phyloP scores from a whole-genome alignment of 2,113 vertebrate genomes.

The Gymnocephalus cernua region DNA sequence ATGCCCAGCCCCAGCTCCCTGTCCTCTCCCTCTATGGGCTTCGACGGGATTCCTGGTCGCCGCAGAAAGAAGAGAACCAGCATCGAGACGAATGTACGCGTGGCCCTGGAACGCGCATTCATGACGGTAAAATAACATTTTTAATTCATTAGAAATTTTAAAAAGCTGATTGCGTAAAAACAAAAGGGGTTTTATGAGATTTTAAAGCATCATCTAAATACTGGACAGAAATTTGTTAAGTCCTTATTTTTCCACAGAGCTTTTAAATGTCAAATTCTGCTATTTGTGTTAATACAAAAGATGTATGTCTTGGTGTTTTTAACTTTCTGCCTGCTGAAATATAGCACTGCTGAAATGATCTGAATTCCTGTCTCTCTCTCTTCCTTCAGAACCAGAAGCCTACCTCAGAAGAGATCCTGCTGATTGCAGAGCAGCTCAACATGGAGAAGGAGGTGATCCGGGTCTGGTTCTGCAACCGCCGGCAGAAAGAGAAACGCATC shows the following conservation, averaged over 20 bases:
- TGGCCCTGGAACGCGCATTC: constrained; percentile 93
- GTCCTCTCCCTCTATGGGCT: constrained; percentile 89
- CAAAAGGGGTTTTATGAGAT: neutral
- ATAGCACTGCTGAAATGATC: neutral
- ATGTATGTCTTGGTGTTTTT: neutral
- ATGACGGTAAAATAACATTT: constrained; percentile 83
- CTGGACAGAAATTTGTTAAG: neutral
- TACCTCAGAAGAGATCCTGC: constrained; percentile 94
- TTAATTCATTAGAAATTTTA: neutral
- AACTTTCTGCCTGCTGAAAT: neutral
- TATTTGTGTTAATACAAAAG: neutral
- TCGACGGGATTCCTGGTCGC: constrained; percentile 90
- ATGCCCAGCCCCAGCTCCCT: constrained; percentile 92
- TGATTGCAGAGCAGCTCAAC: constrained; percentile 92
- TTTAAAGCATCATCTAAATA: neutral
- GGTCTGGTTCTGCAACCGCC: constrained; percentile 95
- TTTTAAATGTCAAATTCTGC: neutral
- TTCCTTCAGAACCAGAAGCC: constrained; percentile 93
- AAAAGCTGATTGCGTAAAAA: neutral
- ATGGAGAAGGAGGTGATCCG: constrained; percentile 97
- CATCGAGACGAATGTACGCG: constrained; percentile 95
- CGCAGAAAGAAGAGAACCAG: constrained; percentile 97
- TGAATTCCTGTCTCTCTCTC: neutral
- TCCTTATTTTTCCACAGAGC: neutral
- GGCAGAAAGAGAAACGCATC: constrained; percentile 95